Evolutionary conservation across 2,888 invertebrate species (phyloP), one percentile per base, ranked within the genome.

Genomic region (Macrophya alboannulata): DNA sequence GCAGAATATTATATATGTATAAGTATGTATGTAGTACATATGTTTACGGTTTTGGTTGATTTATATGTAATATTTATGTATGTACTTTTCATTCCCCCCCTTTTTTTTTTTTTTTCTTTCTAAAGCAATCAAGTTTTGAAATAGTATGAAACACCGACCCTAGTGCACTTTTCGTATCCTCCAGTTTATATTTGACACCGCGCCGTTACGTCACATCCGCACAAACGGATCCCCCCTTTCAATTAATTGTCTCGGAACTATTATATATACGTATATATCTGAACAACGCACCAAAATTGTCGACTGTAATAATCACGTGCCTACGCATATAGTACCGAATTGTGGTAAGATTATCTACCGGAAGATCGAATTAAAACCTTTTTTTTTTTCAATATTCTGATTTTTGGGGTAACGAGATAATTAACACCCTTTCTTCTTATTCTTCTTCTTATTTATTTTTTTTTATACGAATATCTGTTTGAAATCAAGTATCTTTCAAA

Each of bases 131-230:
- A 55, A 5, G 5, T 51, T 55, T 55, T 55, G n/a, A 55, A n/a
- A 12, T 37, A 68, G 31, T 31, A 1, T 15, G 15, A 55, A 55
- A 55, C n/a, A 55, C n/a, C n/a, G 55, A 17, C 2, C n/a, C n/a
- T n/a, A n/a, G n/a, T n/a, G 43, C 43, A n/a, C 55, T 55, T 55
- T 55, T 55, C 55, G 68, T 12, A 21, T 76, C 21, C 45, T 79
- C 40, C 2, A 79, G 15, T 72, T 72, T 79, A 51, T 37, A 31
- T 43, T 43, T n/a, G 10, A 37, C 1, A 48, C n/a, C n/a, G n/a
- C 17, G 48, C 31, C 31, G 68, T 83, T 45, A 48, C 83, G 71
- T 83, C 83, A 83, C 5, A 71, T 83, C 83, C 83, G 83, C 48
- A n/a, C 37, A 48, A 68, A 31, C 31, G 6, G 83, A 83, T 31